These are phyloP conservation scores for Phthorimaea operculella DNA, from an alignment of 1,140 invertebrate genomes.

Conservation along the genomic window DNA sequence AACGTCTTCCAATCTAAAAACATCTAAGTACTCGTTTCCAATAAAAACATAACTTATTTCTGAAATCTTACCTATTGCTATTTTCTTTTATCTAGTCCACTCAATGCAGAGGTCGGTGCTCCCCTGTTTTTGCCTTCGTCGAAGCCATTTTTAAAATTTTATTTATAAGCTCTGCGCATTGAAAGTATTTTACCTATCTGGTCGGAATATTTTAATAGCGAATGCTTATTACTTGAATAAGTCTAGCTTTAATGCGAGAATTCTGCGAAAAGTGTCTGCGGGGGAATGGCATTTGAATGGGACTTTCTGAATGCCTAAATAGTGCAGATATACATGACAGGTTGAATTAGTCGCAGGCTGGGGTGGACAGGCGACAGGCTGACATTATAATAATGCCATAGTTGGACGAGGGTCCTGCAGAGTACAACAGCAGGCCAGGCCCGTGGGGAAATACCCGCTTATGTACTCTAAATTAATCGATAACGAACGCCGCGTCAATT, in stretches of 20 bases:
- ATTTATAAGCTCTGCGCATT: background rate
- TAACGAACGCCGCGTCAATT: conserved; percentile 13
- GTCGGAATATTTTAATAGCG: too few species aligned
- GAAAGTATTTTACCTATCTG: conserved; percentile 10
- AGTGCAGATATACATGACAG: background rate
- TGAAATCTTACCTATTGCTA: too few species aligned
- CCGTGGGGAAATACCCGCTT: background rate
- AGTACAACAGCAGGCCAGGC: background rate
- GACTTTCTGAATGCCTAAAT: background rate
- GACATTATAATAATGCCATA: conserved; percentile 1
- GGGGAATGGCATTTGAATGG: background rate
- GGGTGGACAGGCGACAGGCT: conserved; percentile 1
- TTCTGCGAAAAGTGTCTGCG: background rate
- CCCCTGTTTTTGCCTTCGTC: too few species aligned
- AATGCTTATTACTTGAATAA: too few species aligned
- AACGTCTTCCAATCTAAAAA: too few species aligned
- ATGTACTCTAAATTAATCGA: conserved; percentile 2
- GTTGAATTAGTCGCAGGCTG: background rate
- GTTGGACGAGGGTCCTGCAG: conserved; percentile 1
- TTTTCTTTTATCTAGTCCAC: too few species aligned
- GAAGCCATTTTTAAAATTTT: too few species aligned
- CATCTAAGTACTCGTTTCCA: too few species aligned
- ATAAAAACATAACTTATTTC: too few species aligned
- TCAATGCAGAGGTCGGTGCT: too few species aligned
- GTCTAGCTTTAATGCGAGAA: too few species aligned